Conservation (phyloP, 1,140 invertebrate species). For the Tetragonula clypearis region DNA sequence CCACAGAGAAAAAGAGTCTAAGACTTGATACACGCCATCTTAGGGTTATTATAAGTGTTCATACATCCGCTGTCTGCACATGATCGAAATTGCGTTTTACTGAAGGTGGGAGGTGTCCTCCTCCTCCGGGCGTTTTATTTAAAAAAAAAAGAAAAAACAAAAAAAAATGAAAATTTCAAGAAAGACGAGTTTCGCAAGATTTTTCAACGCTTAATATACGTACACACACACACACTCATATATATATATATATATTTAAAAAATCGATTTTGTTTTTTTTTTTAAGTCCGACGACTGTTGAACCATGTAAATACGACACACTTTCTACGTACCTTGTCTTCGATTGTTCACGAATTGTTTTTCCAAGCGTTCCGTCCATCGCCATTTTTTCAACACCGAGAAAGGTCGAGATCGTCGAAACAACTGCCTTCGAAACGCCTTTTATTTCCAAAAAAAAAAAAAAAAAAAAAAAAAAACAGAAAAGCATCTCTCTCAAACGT, state of each 20-base stretch:
- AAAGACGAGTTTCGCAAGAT: not conserved
- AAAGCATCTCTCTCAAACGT: conserved; percentile 22
- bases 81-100: conserved; percentile 70
- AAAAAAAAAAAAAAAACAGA: too few relatives aligned
- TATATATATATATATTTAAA: too few relatives aligned
- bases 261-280: not conserved
- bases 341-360: conserved; percentile 26
- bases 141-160: not conserved
- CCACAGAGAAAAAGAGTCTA: conserved; percentile 14
- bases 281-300: not conserved
- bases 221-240: too few relatives aligned
- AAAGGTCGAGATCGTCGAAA: conserved; percentile 20
- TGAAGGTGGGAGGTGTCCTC: not conserved
- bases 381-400: conserved; percentile 26
- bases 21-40: conserved; percentile 68
- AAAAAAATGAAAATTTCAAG: too few relatives aligned
- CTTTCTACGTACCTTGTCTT: conserved; percentile 16
- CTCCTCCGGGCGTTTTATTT: not conserved
- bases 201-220: not conserved
- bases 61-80: conserved; percentile 70
- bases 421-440: conserved; percentile 36
- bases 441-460: not conserved
- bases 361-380: conserved; percentile 53
- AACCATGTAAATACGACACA: conserved; percentile 43
- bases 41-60: conserved; percentile 64